Evolutionary conservation across 2,797 vertebrate species (phyloP), one percentile per base, ranked within the genome.

Genomic region (Paramormyrops hopkinsi): DNA sequence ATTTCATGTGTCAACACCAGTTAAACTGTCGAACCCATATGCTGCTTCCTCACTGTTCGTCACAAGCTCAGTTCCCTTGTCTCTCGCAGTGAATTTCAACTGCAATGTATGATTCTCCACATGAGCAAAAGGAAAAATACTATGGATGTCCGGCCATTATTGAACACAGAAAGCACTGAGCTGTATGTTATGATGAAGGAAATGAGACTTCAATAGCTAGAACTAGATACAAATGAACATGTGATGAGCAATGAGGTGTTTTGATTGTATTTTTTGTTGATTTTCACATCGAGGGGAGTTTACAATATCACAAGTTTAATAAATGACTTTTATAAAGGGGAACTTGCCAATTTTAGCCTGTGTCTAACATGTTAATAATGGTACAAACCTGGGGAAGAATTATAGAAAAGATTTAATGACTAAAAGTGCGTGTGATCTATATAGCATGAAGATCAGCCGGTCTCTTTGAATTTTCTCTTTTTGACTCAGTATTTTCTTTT

Each of bases 401-500:
- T 22, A 17, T 69, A 50, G 22, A n/a, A 33, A 46, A 88, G n/a
- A 87, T 59, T 44, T 87, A 65, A 65, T 69, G 59, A 46, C 29
- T 87, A 59, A 62, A 87, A 62, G 51, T 53, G 33, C 4, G 29
- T 87, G 53, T 87, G 44, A 85, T 85, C n/a, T 50, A 2, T 2
- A 19, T 6, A 44, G 37, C 19, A 33, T 37, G 17, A 87, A 37
- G 33, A 14, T n/a, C 14, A 19, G 8, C 0, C 2, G 2, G 33
- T 87, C 22, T 25, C 8, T 56, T 3, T 46, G 59, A 65, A 25
- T 9, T 50, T 65, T 88, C 59, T 88, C 59, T 88, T 65, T 88
- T 88, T 88, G 87, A 88, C 87, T 88, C 87, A 88, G 19, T 44
- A 17, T 25, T 48, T n/a, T 87, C 14, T 54, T 41, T 44, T 87